Percentiles rank a stretch among this genome's conserved stretches.
Conservation (phyloP, 2,113 vertebrate species). For the Raja brachyura region DNA sequence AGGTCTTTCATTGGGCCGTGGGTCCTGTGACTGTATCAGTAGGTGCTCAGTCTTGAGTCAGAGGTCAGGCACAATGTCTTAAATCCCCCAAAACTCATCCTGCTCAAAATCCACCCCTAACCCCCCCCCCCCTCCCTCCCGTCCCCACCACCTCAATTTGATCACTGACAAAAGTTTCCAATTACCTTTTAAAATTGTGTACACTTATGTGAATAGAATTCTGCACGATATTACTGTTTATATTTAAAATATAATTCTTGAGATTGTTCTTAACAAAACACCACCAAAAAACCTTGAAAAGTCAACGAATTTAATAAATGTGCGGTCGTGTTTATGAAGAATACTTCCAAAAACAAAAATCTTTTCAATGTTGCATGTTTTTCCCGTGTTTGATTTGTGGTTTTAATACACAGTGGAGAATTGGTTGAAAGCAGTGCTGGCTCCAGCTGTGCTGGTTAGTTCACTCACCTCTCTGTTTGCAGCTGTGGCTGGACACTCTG, state of each 20-base stretch:
- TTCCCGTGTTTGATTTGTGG: neutral
- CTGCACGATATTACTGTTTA: conserved; percentile 15
- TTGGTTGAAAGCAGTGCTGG: neutral
- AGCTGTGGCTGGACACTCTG: neutral
- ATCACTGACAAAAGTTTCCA: neutral
- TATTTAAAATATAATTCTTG: conserved; percentile 7
- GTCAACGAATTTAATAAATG: conserved; percentile 7
- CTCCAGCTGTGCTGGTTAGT: neutral
- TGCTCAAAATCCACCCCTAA: too few relatives aligned
- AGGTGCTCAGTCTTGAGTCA: neutral
- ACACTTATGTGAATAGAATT: neutral
- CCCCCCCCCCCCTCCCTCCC: too few relatives aligned
- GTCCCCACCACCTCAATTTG: neutral
- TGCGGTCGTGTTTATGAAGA: neutral
- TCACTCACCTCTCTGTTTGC: neutral
- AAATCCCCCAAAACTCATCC: neutral
- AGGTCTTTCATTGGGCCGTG: conserved; percentile 9
- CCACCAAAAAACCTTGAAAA: neutral
- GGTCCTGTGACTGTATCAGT: neutral
- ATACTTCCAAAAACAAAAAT: neutral
- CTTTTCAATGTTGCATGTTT: conserved; percentile 23
- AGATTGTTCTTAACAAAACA: neutral
- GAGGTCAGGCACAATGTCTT: neutral
- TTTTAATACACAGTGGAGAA: neutral
- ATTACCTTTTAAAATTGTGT: neutral